phyloP scores from a whole-genome alignment of 2,888 invertebrate species.

The Drosophila cognata region DNA sequence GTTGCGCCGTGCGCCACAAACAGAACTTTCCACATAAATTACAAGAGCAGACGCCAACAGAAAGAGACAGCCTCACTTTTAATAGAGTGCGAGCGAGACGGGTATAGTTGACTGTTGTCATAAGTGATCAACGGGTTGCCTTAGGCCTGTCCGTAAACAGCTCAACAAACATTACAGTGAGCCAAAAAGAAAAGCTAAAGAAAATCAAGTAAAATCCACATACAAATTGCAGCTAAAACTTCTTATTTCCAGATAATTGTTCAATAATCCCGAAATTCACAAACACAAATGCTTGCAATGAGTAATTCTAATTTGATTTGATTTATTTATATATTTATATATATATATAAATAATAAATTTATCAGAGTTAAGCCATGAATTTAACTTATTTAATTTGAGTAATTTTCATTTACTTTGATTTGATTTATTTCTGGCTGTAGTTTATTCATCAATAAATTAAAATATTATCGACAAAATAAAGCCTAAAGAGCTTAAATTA shows the following conservation, averaged over 20 bases:
- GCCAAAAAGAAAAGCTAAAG: not conserved
- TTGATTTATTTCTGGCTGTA: not conserved
- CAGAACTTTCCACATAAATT: conserved; percentile 76
- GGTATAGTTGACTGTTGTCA: conserved; percentile 65
- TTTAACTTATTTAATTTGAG: not conserved
- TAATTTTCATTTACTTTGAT: not conserved
- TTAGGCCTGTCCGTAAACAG: conserved; percentile 47
- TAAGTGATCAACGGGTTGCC: conserved; percentile 77
- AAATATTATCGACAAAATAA: not conserved
- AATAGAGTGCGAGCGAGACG: conserved; percentile 1
- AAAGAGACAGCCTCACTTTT: not conserved
- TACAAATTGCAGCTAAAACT: not conserved
- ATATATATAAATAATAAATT: not conserved
- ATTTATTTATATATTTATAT: not conserved
- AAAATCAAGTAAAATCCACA: not conserved
- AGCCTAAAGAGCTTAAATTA: not conserved
- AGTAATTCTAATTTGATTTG: not conserved
- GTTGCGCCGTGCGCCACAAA: conserved; percentile 49
- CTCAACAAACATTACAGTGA: not conserved
- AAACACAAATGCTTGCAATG: not conserved
- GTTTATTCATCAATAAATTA: not conserved
- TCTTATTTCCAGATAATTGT: not conserved
- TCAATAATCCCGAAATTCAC: not conserved
- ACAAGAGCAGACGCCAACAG: conserved; percentile 44
- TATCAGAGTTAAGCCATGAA: not conserved